These are phyloP conservation scores for Drosophila meridionalis DNA, from an alignment of 2,888 invertebrate species.

Conservation along the genomic window DNA sequence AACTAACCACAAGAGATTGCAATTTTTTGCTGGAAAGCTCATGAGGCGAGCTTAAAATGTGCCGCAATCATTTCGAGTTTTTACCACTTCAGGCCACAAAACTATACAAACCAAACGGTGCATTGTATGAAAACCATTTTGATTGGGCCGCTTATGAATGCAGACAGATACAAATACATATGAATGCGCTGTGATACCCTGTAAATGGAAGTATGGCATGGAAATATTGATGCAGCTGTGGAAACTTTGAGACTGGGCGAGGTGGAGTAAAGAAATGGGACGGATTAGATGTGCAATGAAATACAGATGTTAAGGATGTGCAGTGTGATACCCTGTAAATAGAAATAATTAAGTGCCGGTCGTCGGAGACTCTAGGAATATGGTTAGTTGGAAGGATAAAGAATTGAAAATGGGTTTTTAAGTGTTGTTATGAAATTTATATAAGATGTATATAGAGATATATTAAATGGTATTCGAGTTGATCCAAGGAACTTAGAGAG, in stretches of 20 bases:
- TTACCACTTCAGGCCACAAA: constrained; percentile 38
- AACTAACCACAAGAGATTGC: constrained; percentile 29
- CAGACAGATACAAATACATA: not conserved
- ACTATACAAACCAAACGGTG: constrained; percentile 16
- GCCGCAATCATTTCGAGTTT: constrained; percentile 45
- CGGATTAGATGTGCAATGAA: not conserved
- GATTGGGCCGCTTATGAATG: constrained; percentile 44
- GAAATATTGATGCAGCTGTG: not conserved
- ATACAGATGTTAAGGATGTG: not conserved
- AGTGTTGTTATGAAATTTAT: too few species aligned
- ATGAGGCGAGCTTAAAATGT: constrained; percentile 28
- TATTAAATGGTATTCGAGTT: too few species aligned
- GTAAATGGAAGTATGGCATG: not conserved
- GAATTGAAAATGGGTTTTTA: too few species aligned
- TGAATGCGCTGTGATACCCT: constrained; percentile 4
- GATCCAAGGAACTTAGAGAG: not conserved
- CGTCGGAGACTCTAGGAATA: too few species aligned
- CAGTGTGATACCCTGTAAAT: not conserved
- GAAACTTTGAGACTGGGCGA: not conserved
- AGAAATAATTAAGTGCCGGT: not conserved
- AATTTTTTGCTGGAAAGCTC: constrained; percentile 24
- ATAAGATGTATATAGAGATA: too few species aligned
- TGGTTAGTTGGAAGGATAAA: too few species aligned
- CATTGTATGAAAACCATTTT: constrained; percentile 38
- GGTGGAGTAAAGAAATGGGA: not conserved